Evolutionary conservation across 2,888 invertebrate species (phyloP), one percentile per base, ranked within the genome.

Genomic region (Isoperla grammatica): DNA sequence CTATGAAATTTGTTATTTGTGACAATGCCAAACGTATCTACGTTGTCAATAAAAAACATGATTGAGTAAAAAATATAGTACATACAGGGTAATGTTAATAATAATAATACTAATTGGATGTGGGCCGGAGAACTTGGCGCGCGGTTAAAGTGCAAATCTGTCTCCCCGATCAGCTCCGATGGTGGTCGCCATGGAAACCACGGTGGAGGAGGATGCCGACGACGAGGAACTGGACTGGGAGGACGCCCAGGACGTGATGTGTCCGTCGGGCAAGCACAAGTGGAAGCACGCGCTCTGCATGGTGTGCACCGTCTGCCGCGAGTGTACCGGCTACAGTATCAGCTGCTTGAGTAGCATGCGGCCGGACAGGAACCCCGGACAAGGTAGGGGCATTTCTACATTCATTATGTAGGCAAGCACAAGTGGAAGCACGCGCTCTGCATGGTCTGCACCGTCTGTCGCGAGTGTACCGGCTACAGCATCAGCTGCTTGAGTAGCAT

Each of bases 381-480:
- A 88, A 90, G 92, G 74, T 85, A 90, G n/a, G n/a, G n/a, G n/a
- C n/a, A n/a, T n/a, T n/a, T n/a, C n/a, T n/a, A n/a, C n/a, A n/a
- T n/a, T n/a, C n/a, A 84, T 58, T 11, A 20, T 37, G 13, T 45
- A 15, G 86, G 86, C 17, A 82, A 82, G 65, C 94, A 94, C 75
- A 81, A 84, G 9, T 94, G 91, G 89, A 80, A 82, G 61, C 84
- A 85, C 61, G 88, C 90, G 67, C 82, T 86, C 71, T 93, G 93
- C 70, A 90, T 92, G 82, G 84, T 95, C 45, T 97, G 97, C 74
- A 87, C 90, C 1, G 81, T 90, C 59, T 97, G 97, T 71, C 83
- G 88, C 8, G 91, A 95, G 72, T 97, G 97, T 71, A 96, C 96
- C 0, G 96, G 95, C 1, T 95, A 94, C 73, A 90, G 91, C 54